Conservation (phyloP, 2,797 vertebrate species). For the Paramormyrops hopkinsi region DNA sequence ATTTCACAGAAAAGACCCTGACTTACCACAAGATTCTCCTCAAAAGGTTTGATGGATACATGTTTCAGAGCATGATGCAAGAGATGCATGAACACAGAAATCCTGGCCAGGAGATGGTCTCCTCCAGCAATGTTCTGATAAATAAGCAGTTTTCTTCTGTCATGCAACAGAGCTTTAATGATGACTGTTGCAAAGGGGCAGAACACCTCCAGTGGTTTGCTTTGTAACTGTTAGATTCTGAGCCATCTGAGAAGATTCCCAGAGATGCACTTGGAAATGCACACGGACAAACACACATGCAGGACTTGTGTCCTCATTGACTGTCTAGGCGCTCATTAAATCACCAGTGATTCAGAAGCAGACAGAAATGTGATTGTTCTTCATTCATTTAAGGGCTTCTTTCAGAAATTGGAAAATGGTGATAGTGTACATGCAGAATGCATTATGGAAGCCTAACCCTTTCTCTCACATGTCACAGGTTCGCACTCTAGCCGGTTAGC, state of each 20-base stretch:
- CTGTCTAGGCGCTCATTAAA: background rate
- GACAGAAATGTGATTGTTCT: background rate
- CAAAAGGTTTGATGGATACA: slow-evolving; percentile 10
- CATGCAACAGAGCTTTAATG: background rate
- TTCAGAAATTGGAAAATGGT: background rate
- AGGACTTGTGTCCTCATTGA: background rate
- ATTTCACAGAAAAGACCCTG: slow-evolving; percentile 23
- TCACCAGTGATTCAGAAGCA: background rate
- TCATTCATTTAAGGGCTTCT: background rate
- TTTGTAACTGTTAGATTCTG: background rate
- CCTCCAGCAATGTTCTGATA: background rate
- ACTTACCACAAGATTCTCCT: slow-evolving; percentile 13
- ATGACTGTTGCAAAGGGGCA: background rate
- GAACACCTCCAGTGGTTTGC: background rate
- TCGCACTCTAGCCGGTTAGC: background rate
- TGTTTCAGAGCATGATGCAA: background rate
- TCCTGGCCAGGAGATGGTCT: background rate
- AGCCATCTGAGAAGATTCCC: background rate
- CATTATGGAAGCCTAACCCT: background rate
- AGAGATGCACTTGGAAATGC: background rate
- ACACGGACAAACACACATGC: background rate
- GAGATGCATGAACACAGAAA: slow-evolving; percentile 3
- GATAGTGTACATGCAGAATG: background rate
- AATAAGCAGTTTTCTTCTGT: background rate
- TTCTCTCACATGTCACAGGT: background rate